These are phyloP conservation scores for Philopotamus ludificatus DNA, from an alignment of 1,140 invertebrate species.

Conservation along the genomic window DNA sequence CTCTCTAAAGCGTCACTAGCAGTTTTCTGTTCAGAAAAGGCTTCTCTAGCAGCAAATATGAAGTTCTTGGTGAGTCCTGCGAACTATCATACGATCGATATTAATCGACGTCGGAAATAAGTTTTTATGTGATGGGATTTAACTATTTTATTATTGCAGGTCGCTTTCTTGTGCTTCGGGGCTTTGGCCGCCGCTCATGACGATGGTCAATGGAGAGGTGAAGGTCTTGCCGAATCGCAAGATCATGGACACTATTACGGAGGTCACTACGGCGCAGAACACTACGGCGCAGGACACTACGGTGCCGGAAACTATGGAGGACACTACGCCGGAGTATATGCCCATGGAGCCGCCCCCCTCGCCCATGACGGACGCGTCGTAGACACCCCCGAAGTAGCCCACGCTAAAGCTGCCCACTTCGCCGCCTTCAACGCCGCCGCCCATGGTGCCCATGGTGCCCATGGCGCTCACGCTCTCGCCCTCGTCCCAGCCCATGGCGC, in stretches of 20 bases:
- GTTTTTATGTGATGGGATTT: too few species aligned
- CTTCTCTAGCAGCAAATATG: slow-evolving; percentile 11
- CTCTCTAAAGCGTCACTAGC: neutral
- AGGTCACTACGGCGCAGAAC: neutral
- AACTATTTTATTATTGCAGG: slow-evolving; percentile 4
- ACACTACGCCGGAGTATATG: neutral
- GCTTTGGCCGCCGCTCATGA: slow-evolving; percentile 36
- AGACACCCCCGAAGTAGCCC: slow-evolving; percentile 50
- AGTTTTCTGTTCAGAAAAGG: slow-evolving; percentile 28
- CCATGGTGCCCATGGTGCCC: slow-evolving; percentile 3
- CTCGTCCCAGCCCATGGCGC: neutral
- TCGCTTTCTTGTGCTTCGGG: slow-evolving; percentile 11
- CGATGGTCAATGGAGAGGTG: slow-evolving; percentile 21
- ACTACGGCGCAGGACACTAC: neutral
- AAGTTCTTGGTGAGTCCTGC: slow-evolving; percentile 18
- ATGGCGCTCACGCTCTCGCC: slow-evolving; percentile 9
- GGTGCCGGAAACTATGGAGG: slow-evolving; percentile 38
- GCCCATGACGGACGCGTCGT: slow-evolving; percentile 43
- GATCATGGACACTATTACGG: neutral
- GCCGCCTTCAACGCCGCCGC: slow-evolving; percentile 6
- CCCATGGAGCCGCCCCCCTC: slow-evolving; percentile 43
- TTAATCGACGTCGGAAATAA: too few species aligned
- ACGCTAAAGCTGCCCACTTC: slow-evolving; percentile 21
- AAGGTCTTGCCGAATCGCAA: slow-evolving; percentile 19
- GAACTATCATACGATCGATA: too few species aligned